These are phyloP conservation scores for Ypsolopha scabrella DNA, from an alignment of 2,888 invertebrate genomes.

Conservation along the genomic window DNA sequence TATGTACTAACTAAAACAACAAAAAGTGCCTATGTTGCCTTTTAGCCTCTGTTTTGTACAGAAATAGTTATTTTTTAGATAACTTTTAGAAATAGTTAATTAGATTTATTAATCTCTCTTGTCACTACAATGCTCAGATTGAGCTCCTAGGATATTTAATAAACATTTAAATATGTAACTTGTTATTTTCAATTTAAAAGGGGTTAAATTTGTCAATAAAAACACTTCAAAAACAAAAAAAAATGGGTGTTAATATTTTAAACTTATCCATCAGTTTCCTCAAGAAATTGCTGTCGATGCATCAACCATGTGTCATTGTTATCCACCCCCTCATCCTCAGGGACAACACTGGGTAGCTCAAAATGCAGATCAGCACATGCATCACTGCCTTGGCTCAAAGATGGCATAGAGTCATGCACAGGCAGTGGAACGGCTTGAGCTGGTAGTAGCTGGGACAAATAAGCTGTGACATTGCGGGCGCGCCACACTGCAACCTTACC, in stretches of 20 bases:
- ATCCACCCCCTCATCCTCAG: slow-evolving; percentile 48
- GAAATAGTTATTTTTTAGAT: no score
- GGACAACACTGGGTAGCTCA: slow-evolving; percentile 32
- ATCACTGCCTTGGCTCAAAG: slow-evolving; percentile 47
- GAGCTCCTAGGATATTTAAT: background rate
- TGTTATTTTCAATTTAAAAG: background rate
- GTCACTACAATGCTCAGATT: background rate
- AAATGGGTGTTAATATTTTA: background rate
- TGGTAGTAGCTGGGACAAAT: slow-evolving; percentile 77
- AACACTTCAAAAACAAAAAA: background rate
- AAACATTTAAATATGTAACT: background rate
- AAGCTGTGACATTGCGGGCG: slow-evolving; percentile 75
- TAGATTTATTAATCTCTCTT: background rate
- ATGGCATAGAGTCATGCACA: slow-evolving; percentile 73
- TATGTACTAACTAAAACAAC: no score
- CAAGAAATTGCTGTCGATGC: slow-evolving; percentile 52
- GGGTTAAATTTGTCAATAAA: background rate
- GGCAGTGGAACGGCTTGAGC: slow-evolving; percentile 77
- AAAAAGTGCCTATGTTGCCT: no score
- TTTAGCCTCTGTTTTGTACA: no score
- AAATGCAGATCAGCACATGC: slow-evolving; percentile 55
- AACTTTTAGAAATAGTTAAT: no score
- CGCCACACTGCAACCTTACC: slow-evolving; percentile 74
- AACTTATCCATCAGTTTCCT: slow-evolving; percentile 30
- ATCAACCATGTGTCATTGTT: slow-evolving; percentile 55